Evolutionary conservation across 2,797 vertebrate genomes (phyloP).

Genomic region (Pelochelys cantorii): DNA sequence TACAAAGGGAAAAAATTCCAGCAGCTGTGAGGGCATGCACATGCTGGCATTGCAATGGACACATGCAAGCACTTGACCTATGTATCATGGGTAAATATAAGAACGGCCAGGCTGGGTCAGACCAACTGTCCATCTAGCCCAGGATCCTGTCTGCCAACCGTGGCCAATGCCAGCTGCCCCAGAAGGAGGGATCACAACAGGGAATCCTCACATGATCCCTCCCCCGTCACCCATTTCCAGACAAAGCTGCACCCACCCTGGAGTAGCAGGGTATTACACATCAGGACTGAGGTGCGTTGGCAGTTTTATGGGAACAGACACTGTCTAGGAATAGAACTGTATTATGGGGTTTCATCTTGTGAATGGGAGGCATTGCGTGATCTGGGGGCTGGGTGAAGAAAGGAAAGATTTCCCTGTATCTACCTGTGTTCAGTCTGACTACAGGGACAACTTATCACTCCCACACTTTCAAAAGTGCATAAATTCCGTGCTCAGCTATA

Average conservation of each 20-base stretch:
- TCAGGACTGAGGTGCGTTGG: neutral
- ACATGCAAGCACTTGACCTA: too few species aligned
- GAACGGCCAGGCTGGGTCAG: too few species aligned
- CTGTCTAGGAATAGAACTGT: neutral
- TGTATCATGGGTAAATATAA: neutral
- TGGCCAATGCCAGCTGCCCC: too few species aligned
- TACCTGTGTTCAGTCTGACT: neutral
- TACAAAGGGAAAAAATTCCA: too few species aligned
- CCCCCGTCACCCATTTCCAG: too few species aligned
- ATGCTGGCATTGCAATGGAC: too few species aligned
- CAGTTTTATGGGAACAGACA: neutral
- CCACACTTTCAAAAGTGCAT: neutral
- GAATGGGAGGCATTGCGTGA: neutral
- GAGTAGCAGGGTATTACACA: neutral
- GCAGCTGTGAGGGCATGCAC: too few species aligned
- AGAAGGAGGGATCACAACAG: too few species aligned
- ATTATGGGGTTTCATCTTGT: neutral
- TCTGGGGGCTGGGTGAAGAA: rapidly evolving
- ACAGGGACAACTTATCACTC: too few species aligned
- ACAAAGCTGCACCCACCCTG: neutral
- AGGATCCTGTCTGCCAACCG: too few species aligned
- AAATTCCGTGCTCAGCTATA: neutral
- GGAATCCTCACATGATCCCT: too few species aligned
- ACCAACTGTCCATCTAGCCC: too few species aligned
- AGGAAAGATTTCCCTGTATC: neutral